phyloP scores from a whole-genome alignment of 64 coral and sea anemone species.

The Montipora foliosa region DNA sequence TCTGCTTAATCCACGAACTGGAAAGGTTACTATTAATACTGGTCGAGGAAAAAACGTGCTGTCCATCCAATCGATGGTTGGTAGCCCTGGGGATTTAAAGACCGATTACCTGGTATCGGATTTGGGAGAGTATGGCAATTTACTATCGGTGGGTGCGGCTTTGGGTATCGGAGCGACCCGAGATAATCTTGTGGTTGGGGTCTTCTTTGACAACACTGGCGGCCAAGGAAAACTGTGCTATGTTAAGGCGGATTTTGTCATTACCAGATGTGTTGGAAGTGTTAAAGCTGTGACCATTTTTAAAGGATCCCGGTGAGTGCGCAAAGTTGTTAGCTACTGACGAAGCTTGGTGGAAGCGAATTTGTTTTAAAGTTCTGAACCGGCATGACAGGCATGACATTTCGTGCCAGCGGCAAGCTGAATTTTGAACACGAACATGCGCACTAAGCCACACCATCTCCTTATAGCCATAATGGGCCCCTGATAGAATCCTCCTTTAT shows the following conservation, averaged over 20 bases:
- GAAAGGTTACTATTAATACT: conserved; percentile 64
- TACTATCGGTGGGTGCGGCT: conserved; percentile 69
- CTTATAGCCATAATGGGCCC: no score
- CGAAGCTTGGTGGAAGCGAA: not conserved
- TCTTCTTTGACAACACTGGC: conserved; percentile 60
- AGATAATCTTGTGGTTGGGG: conserved; percentile 46
- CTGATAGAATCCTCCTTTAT: no score
- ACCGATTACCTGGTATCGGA: conserved; percentile 61
- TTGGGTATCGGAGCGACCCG: conserved; percentile 46
- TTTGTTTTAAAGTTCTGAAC: no score
- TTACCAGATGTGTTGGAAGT: conserved; percentile 63
- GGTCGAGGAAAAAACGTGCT: conserved; percentile 73
- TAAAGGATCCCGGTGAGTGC: conserved; percentile 62
- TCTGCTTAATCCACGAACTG: conserved; percentile 36
- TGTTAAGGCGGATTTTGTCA: conserved; percentile 35
- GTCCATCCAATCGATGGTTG: conserved; percentile 40
- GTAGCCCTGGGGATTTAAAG: conserved; percentile 1
- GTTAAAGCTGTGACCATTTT: conserved; percentile 70
- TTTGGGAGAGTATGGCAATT: conserved; percentile 60
- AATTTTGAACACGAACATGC: no score
- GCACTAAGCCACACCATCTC: no score
- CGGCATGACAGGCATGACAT: no score
- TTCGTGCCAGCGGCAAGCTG: no score
- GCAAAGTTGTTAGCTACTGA: not conserved
- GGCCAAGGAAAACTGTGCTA: conserved; percentile 62